Conservation (phyloP, 2,113 vertebrate genomes). For the Fregata magnificens region DNA sequence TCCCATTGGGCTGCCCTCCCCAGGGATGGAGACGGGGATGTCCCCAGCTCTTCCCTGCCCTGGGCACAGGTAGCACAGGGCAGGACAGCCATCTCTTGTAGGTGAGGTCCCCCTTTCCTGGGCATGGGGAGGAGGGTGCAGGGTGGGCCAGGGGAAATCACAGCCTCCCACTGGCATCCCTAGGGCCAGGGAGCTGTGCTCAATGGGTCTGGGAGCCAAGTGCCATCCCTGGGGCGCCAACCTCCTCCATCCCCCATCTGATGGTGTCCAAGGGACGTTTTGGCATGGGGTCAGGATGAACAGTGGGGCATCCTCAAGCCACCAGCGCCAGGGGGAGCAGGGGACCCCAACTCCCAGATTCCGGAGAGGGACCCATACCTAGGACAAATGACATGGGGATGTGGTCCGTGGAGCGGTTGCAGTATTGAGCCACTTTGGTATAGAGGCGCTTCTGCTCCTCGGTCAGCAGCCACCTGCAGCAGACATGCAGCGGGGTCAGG, state of each 20-base stretch:
- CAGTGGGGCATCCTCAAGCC: background rate
- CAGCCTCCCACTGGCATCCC: background rate
- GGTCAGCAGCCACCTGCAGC: slow-evolving; percentile 75
- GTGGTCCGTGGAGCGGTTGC: slow-evolving; percentile 82
- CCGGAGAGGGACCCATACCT: slow-evolving; percentile 59
- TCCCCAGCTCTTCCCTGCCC: background rate
- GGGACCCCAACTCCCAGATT: background rate
- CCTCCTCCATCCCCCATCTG: background rate
- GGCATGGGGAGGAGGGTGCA: background rate
- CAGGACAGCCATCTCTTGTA: background rate
- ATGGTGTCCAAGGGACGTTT: background rate
- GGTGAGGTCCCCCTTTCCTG: background rate
- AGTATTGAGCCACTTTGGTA: slow-evolving; percentile 81
- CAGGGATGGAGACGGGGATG: background rate
- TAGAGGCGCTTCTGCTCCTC: slow-evolving; percentile 79
- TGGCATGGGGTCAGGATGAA: background rate
- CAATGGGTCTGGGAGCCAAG: background rate
- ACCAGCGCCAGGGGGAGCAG: rapidly evolving
- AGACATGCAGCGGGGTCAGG: background rate
- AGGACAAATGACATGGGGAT: slow-evolving; percentile 88
- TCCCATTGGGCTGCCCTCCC: background rate
- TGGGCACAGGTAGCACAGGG: rapidly evolving
- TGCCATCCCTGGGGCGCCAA: background rate
- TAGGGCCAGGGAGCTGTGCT: background rate
- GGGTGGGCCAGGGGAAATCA: background rate